Evolutionary conservation across 2,888 invertebrate species (phyloP), one percentile per base, ranked within the genome.

Genomic region (Azorinus chamasolen): DNA sequence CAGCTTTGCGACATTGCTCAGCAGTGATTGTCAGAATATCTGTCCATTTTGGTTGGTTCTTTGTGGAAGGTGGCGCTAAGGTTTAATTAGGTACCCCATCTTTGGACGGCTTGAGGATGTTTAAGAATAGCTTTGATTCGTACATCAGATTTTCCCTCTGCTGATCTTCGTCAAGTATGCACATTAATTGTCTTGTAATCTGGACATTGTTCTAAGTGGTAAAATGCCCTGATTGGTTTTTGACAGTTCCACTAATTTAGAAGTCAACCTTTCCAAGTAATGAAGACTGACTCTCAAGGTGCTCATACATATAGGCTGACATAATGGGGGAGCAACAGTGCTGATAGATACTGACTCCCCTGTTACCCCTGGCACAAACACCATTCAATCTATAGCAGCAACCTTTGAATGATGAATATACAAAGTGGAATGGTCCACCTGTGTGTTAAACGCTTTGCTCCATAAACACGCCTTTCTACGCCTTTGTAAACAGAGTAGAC

Each of bases 21-120:
- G 66, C 66, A 58, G 62, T 53, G 77, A 77, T 77, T 77, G 77
- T 64, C 71, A 69, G 53, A 51, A 48, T 57, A 46, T 65, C 46
- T 48, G 53, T 48, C 41, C 45, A 39, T 51, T 71, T 63, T 68
- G 22, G 45, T 53, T 51, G 58, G 32, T 18, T 71, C 27, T 59
- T 8, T 32, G 46, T 45, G 20, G 27, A 16, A 54, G 77, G 68
- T 58, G 63, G 68, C 59, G 77, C 58, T 54, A 77, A 43, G 37
- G 66, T 63, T 77, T 77, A 77, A 77, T 77, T 72, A 77, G 24
- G 10, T 27, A 53, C 41, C 45, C 53, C 61, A 54, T 62, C 64
- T 53, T 66, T 58, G 25, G 41, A 57, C 58, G 24, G 48, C 32
- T 48, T 41, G 50, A 39, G 48, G 62, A 50, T 51, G 54, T 63